Conservation (phyloP, 1,140 invertebrate species). For the Ceratosolen fusciceps region DNA sequence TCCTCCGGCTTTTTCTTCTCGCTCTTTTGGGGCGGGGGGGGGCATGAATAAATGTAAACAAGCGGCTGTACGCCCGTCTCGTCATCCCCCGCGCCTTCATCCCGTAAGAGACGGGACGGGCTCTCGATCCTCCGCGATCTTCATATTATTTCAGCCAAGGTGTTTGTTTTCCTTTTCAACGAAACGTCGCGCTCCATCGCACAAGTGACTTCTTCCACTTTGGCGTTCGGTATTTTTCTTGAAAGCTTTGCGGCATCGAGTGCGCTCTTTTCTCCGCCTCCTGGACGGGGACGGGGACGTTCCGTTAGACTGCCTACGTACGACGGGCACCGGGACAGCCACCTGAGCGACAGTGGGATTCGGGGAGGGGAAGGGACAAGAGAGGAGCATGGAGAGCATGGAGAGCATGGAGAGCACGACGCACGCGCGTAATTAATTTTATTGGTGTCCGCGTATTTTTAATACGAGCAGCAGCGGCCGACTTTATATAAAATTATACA, state of each 20-base stretch:
- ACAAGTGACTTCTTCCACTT: background rate
- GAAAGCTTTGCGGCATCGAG: background rate
- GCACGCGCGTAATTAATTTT: background rate
- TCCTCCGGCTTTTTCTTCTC: background rate
- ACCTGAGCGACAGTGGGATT: too few relatives aligned
- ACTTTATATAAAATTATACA: background rate
- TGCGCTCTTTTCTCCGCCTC: background rate
- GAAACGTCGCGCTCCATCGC: background rate
- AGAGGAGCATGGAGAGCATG: too few relatives aligned
- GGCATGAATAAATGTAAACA: constrained; percentile 10
- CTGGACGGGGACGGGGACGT: too few relatives aligned
- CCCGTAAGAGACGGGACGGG: background rate
- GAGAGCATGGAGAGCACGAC: too few relatives aligned
- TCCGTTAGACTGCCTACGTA: too few relatives aligned
- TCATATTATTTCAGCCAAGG: background rate
- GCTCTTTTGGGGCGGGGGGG: background rate
- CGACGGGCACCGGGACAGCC: too few relatives aligned
- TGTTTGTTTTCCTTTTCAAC: constrained; percentile 7
- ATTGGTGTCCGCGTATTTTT: background rate
- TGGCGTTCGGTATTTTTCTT: background rate
- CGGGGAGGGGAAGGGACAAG: too few relatives aligned
- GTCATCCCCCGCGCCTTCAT: background rate
- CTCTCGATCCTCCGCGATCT: background rate
- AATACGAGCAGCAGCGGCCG: too few relatives aligned
- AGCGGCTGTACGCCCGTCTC: background rate